Base-by-base conservation (phyloP, 2,888 invertebrate genomes). In the Cephus runcator region DNA sequence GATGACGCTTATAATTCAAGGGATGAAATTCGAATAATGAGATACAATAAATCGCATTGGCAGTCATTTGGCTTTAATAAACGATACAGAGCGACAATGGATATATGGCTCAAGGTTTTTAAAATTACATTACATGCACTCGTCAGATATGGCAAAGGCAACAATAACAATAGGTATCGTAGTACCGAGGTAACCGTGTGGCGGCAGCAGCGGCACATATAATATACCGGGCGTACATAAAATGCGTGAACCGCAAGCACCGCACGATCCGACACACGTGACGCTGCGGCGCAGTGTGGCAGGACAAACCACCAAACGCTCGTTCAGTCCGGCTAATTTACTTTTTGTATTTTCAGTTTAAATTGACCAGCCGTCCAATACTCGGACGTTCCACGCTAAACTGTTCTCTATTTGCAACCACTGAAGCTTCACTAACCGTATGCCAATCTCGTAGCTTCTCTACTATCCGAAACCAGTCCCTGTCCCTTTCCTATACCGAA, bases 341-440 rank as follows among this genome's bases (percentile, higher is more conserved):
- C 89, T 90, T 90, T 90, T 90, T 90, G 89, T 88, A 89, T 89
- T 90, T 90, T 88, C 88, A 85, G 87, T 89, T 89, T 86, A 89
- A 90, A 90, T 90, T 87, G 88, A 89, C 89, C 88, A 83, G 84
- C 85, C 87, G 84, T 83, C 81, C 84, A 69, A 75, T 75, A 68
- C 33, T 75, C 80, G 30, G 76, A 12, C 76, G 15, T 15, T 11
- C 30, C 71, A 33, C 76, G 73, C 82, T 75, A 73, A 78, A 69
- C 82, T 79, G 76, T 84, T 87, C 87, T 85, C 86, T 84, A 87
- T 85, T 87, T 84, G 85, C 84, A 79, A 84, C 85, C 83, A 84
- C 80, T 80, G 83, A 81, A 86, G 83, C 87, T 87, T 85, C 87
- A 83, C 86, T 84, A 84, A 83, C 85, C 85, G 84, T 85, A 87